These are phyloP conservation scores for Cynoglossus semilaevis DNA, from an alignment of 2,113 vertebrate species.

Conservation along the genomic window DNA sequence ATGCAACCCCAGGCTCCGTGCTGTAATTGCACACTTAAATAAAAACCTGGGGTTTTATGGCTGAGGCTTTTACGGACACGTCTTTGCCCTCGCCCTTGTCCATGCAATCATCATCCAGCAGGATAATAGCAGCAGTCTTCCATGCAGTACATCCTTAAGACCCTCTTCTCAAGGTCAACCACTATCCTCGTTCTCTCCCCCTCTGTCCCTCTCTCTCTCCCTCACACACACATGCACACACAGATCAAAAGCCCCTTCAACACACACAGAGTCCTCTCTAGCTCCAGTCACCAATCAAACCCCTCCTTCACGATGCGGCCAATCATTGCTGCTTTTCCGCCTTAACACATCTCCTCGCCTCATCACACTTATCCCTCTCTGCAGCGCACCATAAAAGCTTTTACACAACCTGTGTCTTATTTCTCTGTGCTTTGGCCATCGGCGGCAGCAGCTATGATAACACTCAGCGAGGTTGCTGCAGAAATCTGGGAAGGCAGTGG, in stretches of 20 bases:
- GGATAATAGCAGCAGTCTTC: constrained; percentile 37
- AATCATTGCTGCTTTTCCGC: constrained; percentile 15
- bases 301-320: constrained; percentile 24
- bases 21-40: constrained; percentile 39
- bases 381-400: background rate
- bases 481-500: background rate
- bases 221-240: constrained; percentile 1
- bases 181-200: constrained; percentile 13
- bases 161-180: constrained; percentile 55
- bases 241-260: constrained; percentile 52
- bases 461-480: background rate
- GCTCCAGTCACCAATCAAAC: constrained; percentile 46
- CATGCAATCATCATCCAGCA: constrained; percentile 35
- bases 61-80: constrained; percentile 6
- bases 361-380: background rate
- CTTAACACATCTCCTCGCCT: constrained; percentile 10
- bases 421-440: background rate
- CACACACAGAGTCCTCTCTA: constrained; percentile 7
- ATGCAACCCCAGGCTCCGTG: constrained; percentile 19
- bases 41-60: constrained; percentile 25
- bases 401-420: background rate
- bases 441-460: background rate
- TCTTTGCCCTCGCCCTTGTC: constrained; percentile 36
- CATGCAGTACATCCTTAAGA: constrained; percentile 41
- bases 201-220: constrained; percentile 10